These are phyloP conservation scores for Smithornis capensis DNA, from an alignment of 2,113 vertebrate species.

Conservation along the genomic window DNA sequence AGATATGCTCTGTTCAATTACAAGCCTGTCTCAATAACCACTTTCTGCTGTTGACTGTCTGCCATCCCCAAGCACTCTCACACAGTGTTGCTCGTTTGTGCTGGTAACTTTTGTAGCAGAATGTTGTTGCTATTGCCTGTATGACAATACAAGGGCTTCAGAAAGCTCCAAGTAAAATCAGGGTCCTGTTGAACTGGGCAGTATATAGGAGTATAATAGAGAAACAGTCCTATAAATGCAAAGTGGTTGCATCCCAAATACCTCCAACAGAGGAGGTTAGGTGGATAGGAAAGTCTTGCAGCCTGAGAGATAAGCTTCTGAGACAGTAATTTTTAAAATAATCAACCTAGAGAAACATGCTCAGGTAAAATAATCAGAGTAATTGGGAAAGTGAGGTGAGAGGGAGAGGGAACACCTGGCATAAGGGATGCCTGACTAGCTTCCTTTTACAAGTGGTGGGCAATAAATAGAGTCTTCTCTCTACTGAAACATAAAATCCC, in stretches of 20 bases:
- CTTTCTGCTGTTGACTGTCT: neutral
- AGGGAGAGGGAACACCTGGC: neutral
- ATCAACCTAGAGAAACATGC: neutral
- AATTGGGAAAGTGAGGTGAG: neutral
- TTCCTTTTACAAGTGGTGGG: neutral
- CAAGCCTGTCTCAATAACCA: neutral
- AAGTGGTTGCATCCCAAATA: neutral
- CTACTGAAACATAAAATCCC: neutral
- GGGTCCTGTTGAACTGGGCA: neutral
- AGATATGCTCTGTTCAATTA: neutral
- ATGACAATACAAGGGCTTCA: neutral
- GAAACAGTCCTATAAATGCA: neutral
- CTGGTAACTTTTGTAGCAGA: constrained; percentile 4
- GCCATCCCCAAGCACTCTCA: neutral
- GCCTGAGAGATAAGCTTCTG: neutral
- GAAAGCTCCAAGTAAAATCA: neutral
- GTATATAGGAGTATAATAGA: neutral
- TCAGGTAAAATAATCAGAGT: neutral
- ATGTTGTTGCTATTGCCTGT: neutral
- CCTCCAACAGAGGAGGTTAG: neutral
- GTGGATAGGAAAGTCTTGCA: neutral
- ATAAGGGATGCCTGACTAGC: neutral
- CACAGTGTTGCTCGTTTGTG: neutral
- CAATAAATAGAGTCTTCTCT: neutral
- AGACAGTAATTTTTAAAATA: neutral